Evolutionary conservation across 2,888 invertebrate genomes (phyloP), one percentile per base, ranked within the genome.

Genomic region (Melinaea menophilus): DNA sequence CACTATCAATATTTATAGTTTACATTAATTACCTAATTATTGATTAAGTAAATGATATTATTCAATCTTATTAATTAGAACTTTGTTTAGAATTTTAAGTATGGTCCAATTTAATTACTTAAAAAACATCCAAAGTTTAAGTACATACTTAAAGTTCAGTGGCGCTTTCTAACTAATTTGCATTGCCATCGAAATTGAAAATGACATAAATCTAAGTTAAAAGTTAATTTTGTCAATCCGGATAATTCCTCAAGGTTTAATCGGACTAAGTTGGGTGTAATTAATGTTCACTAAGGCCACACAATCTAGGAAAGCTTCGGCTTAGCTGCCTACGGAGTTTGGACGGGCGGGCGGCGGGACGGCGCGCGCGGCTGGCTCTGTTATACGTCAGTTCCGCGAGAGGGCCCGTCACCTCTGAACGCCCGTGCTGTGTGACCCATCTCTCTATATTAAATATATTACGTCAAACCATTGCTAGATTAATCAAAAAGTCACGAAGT

Each of bases 191-290:
- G 72, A 72, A 73, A 72, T 73, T 75, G 71, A 73, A 74, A 78
- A 79, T 77, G 75, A 81, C 83, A 88, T 89, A 88, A 90, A 88
- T 90, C 84, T 85, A 80, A 88, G 88, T 89, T 89, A 88, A 90
- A 90, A 90, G 90, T 90, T 90, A 90, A 89, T 90, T 90, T 90
- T 86, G 88, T 88, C 89, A 89, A 89, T 90, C 88, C 86, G 85
- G 83, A 87, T 90, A 90, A 90, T 90, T 88, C 89, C 90, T 89
- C 86, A 87, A 86, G 89, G 87, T 89, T 90, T 90, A 90, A 89
- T 89, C 88, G 88, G 88, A 85, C 86, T 88, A 88, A 90, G 89
- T 90, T 90, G 82, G 86, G 83, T 87, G 88, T 89, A 90, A 90
- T 90, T 89, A 89, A 90, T 90, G 89, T 88, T 90, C 88, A 84